Percentiles rank a stretch among this genome's conserved stretches.
These are phyloP conservation scores for Dynastes hyllus DNA, from an alignment of 2,888 invertebrate species.

Conservation along the genomic window DNA sequence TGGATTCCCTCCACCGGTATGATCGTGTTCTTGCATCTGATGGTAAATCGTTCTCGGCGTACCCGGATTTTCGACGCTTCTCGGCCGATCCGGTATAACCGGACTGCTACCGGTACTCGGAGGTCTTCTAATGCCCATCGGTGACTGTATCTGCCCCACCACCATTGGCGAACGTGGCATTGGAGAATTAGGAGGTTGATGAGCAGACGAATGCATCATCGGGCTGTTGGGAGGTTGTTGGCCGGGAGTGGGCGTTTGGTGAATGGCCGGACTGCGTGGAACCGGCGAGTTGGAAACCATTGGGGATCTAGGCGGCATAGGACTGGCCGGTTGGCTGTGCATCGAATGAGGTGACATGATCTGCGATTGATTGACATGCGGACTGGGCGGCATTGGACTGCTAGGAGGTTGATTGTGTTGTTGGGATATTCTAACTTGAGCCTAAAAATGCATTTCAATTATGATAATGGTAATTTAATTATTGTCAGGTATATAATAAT, in stretches of 20 bases:
- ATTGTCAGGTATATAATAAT: too few species aligned
- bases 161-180: conserved; percentile 71
- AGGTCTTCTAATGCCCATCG: conserved; percentile 74
- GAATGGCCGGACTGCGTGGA: conserved; percentile 75
- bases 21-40: conserved; percentile 55
- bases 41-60: conserved; percentile 72
- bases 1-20: conserved; percentile 72
- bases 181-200: conserved; percentile 71
- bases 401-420: conserved; percentile 71
- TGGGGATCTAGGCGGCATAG: conserved; percentile 71
- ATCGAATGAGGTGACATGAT: conserved; percentile 70
- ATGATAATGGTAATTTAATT: too few species aligned
- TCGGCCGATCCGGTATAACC: conserved; percentile 75
- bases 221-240: conserved; percentile 71
- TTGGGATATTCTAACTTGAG: conserved; percentile 49
- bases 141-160: conserved; percentile 69
- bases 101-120: conserved; percentile 74
- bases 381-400: conserved; percentile 75
- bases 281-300: conserved; percentile 75
- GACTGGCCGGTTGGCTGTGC: conserved; percentile 69
- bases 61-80: conserved; percentile 75
- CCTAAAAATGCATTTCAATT: conserved; percentile 14
- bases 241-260: conserved; percentile 66
- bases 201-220: conserved; percentile 70
- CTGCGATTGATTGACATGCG: conserved; percentile 67